phyloP scores from a whole-genome alignment of 2,888 invertebrate species.

The Synergus japonicus region DNA sequence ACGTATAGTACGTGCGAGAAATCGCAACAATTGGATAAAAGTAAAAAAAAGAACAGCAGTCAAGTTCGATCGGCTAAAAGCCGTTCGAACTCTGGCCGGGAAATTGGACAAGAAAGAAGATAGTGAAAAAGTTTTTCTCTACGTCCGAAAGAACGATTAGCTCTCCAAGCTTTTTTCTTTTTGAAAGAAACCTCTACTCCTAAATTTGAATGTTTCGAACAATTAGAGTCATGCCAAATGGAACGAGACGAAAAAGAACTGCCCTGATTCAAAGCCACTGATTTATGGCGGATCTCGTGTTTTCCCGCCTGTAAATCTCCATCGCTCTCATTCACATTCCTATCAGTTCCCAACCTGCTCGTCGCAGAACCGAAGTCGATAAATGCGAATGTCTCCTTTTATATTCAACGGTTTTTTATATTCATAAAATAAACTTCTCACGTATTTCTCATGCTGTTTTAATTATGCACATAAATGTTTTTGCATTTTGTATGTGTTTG shows the following conservation, averaged over 20 bases:
- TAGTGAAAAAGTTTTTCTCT: background rate
- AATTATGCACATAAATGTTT: too few species aligned
- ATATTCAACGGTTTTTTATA: background rate
- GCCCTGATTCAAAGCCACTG: slow-evolving; percentile 23
- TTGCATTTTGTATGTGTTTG: too few species aligned
- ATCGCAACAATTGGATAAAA: slow-evolving; percentile 10
- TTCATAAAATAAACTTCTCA: background rate
- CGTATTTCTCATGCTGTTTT: background rate
- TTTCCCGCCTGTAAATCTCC: slow-evolving; percentile 32
- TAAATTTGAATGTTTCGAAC: slow-evolving; percentile 49
- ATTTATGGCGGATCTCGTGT: slow-evolving; percentile 24
- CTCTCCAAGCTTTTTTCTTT: background rate
- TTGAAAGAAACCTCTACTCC: slow-evolving; percentile 17
- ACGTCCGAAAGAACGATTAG: background rate
- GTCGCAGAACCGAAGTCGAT: slow-evolving; percentile 6
- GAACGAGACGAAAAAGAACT: slow-evolving; percentile 52
- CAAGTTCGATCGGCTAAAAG: slow-evolving; percentile 7
- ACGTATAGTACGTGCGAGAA: slow-evolving; percentile 22
- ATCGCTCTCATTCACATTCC: slow-evolving; percentile 12
- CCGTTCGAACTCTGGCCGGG: background rate
- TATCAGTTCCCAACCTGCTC: slow-evolving; percentile 14
- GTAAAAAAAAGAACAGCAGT: background rate
- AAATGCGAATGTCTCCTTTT: slow-evolving; percentile 30
- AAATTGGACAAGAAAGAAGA: background rate
- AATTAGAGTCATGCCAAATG: slow-evolving; percentile 54